These are phyloP conservation scores for Takifugu bimaculatus DNA, from an alignment of 2,113 vertebrate genomes.

Conservation along the genomic window DNA sequence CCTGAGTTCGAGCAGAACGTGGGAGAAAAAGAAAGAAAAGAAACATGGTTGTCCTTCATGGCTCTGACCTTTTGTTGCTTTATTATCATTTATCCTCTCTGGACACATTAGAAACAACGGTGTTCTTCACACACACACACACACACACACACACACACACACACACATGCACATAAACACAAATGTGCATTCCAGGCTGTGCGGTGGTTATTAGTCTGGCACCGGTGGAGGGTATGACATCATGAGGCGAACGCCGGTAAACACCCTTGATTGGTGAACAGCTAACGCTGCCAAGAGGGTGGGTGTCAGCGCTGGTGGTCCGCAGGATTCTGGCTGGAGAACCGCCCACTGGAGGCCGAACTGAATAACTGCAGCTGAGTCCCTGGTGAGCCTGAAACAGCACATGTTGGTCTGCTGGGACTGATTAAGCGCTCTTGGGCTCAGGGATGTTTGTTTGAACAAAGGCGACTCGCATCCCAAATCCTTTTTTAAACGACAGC, in stretches of 20 bases:
- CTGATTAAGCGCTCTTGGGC: constrained; percentile 52
- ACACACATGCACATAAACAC: constrained; percentile 7
- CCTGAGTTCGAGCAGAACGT: background rate
- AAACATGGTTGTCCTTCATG: constrained; percentile 51
- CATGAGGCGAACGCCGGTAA: constrained; percentile 65
- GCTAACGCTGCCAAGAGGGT: constrained; percentile 64
- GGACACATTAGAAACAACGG: constrained; percentile 53
- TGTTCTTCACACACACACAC: constrained; percentile 53
- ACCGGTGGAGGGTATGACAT: constrained; percentile 65
- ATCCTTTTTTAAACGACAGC: constrained; percentile 45
- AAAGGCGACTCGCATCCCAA: constrained; percentile 44
- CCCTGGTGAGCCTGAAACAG: constrained; percentile 38
- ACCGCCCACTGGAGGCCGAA: constrained; percentile 35
- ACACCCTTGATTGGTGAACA: constrained; percentile 70
- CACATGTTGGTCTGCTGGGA: constrained; percentile 43
- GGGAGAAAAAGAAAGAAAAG: constrained; percentile 40
- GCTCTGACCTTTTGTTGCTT: constrained; percentile 62
- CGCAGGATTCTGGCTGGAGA: constrained; percentile 25
- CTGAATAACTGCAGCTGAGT: constrained; percentile 27
- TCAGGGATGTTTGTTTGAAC: constrained; percentile 61
- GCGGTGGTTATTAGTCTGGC: constrained; percentile 58
- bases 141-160: no score
- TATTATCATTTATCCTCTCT: constrained; percentile 52
- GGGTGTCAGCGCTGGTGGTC: constrained; percentile 71
- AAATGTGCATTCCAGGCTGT: constrained; percentile 49